These are phyloP conservation scores for Thinocorus orbignyianus DNA, from an alignment of 2,113 vertebrate species.

Conservation along the genomic window DNA sequence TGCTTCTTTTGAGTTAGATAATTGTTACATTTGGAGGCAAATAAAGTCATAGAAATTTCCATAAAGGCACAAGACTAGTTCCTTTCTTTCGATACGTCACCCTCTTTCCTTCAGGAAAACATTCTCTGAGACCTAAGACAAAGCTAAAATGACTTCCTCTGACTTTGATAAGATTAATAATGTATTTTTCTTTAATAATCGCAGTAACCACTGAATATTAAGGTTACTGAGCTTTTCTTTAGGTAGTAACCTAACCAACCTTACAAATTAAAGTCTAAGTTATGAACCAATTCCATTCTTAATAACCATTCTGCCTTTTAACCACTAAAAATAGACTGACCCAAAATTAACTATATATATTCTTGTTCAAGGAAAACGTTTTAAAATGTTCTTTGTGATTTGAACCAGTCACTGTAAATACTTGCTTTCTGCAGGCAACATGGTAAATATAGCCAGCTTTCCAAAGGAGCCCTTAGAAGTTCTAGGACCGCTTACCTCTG, in stretches of 20 bases:
- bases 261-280: background rate
- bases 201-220: background rate
- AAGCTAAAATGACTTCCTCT: background rate
- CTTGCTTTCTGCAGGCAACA: background rate
- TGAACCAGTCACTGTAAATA: background rate
- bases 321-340: background rate
- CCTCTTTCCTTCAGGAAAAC: background rate
- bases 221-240: background rate
- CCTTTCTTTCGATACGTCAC: background rate
- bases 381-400: background rate
- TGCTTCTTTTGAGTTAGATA: slow-evolving; percentile 8
- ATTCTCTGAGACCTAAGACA: background rate
- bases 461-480: background rate
- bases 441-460: background rate
- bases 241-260: background rate
- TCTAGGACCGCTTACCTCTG: background rate
- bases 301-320: background rate
- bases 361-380: background rate
- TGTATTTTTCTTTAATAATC: background rate
- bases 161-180: background rate
- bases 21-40: slow-evolving; percentile 27
- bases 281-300: background rate
- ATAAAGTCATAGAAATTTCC: background rate
- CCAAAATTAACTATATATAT: background rate
- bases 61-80: background rate